A percentile compares a stretch with the other conserved stretches of the same genome.
Conservation (phyloP, 2,797 vertebrate genomes). For the Esox lucius region DNA sequence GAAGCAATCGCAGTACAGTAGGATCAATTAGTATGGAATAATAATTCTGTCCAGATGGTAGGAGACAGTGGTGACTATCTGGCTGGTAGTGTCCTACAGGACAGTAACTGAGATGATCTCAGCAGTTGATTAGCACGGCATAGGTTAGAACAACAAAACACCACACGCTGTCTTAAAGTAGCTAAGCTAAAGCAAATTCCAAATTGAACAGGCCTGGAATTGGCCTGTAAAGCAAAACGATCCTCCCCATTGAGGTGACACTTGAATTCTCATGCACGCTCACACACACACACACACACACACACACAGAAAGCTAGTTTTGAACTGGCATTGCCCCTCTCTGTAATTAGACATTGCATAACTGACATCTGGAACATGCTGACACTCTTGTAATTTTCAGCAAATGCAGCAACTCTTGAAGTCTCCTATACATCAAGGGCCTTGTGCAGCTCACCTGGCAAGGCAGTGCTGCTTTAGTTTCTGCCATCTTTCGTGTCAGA, state of each 20-base stretch:
- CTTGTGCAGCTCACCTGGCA: slow-evolving; percentile 61
- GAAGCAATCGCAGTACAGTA: neutral
- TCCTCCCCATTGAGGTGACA: slow-evolving; percentile 4
- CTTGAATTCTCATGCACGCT: neutral
- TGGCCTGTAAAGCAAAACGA: neutral
- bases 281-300: slow-evolving; percentile 7
- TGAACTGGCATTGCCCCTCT: slow-evolving; percentile 27
- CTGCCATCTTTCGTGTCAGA: slow-evolving; percentile 58
- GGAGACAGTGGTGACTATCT: slow-evolving; percentile 18
- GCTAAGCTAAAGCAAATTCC: neutral
- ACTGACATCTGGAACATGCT: slow-evolving; percentile 69
- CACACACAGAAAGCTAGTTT: slow-evolving; percentile 11
- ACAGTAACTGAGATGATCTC: slow-evolving; percentile 22
- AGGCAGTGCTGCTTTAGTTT: slow-evolving; percentile 32
- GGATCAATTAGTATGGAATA: slow-evolving; percentile 20
- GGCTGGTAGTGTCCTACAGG: slow-evolving; percentile 22
- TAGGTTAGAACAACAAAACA: neutral
- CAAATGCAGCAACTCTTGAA: slow-evolving; percentile 61
- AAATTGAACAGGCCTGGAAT: neutral
- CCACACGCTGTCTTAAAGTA: neutral
- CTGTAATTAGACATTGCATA: slow-evolving; percentile 68
- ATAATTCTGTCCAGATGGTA: slow-evolving; percentile 29
- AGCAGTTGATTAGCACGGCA: neutral
- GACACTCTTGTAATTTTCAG: slow-evolving; percentile 64
- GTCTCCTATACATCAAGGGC: slow-evolving; percentile 52